Evolutionary conservation across 2,113 vertebrate species (phyloP).

Genomic region (Rostratula benghalensis): DNA sequence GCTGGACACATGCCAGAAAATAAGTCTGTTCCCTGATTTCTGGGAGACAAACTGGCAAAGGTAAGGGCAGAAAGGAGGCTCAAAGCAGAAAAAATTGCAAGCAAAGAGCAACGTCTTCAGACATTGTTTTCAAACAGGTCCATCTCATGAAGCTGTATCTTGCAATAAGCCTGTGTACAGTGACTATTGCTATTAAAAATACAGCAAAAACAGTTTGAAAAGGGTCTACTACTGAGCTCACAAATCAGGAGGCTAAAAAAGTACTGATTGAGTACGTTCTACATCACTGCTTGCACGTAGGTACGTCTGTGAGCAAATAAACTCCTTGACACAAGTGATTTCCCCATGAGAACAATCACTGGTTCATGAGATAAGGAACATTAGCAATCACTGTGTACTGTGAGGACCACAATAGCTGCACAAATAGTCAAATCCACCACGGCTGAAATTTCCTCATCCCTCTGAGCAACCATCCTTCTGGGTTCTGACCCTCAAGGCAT

Average conservation of each 20-base stretch:
- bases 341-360: not conserved
- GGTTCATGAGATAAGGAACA: not conserved
- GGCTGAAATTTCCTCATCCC: not conserved
- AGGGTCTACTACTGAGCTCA: not conserved
- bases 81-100: not conserved
- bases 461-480: not conserved
- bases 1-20: not conserved
- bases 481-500: not conserved
- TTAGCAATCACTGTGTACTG: not conserved
- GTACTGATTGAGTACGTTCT: not conserved
- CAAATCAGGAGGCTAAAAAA: not conserved
- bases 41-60: not conserved
- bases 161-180: not conserved
- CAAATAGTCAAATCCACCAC: not conserved
- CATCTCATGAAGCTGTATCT: not conserved
- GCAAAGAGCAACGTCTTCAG: not conserved
- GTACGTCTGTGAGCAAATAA: not conserved
- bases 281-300: not conserved
- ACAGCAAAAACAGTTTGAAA: not conserved
- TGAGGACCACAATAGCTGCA: not conserved
- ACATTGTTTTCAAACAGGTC: not conserved
- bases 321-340: not conserved
- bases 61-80: not conserved
- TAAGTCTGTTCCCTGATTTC: not conserved
- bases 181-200: not conserved